A percentile compares a stretch with the other conserved stretches of the same genome.
These are phyloP conservation scores for Megaceryle maxima DNA, from an alignment of 2,113 vertebrate genomes.

Conservation along the genomic window DNA sequence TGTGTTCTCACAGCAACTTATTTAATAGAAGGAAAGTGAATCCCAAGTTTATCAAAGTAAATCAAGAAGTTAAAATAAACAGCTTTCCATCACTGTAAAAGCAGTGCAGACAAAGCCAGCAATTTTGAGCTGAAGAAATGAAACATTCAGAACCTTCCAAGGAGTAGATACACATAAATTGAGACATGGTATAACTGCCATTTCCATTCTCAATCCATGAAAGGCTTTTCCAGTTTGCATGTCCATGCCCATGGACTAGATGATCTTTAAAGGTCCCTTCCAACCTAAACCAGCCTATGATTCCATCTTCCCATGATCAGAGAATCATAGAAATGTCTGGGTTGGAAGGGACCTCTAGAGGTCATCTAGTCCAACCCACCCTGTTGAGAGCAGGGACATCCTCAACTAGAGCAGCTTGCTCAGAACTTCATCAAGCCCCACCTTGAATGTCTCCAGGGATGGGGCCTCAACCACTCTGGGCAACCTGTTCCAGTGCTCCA, in stretches of 20 bases:
- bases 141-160: not conserved
- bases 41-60: not conserved
- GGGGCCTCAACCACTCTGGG: no score
- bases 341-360: no score
- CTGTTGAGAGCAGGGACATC: no score
- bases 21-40: not conserved
- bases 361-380: no score
- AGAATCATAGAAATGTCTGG: no score
- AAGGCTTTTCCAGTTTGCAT: not conserved
- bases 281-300: not conserved
- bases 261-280: not conserved
- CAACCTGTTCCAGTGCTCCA: no score
- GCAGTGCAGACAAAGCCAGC: not conserved
- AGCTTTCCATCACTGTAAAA: not conserved
- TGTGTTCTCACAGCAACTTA: not conserved
- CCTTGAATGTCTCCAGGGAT: no score
- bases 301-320: not conserved
- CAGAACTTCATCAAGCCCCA: no score
- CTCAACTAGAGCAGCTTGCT: no score
- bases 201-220: not conserved
- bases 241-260: not conserved
- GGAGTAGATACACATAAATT: not conserved
- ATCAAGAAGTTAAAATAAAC: not conserved
- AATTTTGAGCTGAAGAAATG: not conserved
- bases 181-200: accelerated